Conservation (phyloP, 2,113 vertebrate genomes). For the Mustela lutreola region DNA sequence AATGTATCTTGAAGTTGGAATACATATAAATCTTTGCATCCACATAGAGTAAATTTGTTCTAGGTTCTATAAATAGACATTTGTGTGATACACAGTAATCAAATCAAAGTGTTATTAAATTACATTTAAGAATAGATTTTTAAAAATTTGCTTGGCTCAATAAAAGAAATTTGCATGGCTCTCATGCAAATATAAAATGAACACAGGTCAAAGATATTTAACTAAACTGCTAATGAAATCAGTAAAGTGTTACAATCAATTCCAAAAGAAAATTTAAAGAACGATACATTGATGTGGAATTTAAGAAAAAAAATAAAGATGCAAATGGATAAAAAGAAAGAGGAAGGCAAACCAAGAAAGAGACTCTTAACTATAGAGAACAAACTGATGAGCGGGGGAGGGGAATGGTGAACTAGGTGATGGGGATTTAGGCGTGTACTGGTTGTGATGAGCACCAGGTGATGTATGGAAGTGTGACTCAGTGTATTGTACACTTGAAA, state of each 20-base stretch:
- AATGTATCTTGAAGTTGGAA: neutral
- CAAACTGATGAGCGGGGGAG: neutral
- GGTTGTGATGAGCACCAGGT: no score
- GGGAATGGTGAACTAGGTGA: neutral
- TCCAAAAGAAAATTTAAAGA: constrained; percentile 25
- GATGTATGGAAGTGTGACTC: neutral
- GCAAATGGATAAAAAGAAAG: neutral
- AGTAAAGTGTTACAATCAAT: neutral
- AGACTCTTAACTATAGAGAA: neutral
- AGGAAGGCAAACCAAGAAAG: neutral
- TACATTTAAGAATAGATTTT: neutral
- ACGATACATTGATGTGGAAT: neutral
- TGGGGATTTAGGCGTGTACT: neutral
- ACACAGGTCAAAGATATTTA: neutral
- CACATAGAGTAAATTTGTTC: neutral
- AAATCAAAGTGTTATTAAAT: neutral
- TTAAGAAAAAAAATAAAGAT: neutral
- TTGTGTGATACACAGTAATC: neutral
- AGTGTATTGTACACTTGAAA: neutral
- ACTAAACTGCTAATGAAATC: neutral
- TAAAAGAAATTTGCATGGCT: neutral
- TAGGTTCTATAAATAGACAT: neutral
- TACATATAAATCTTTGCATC: neutral
- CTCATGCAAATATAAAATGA: neutral
- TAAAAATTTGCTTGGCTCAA: neutral